Evolutionary conservation across 2,888 invertebrate species (phyloP), one percentile per base, ranked within the genome.

Genomic region (Chamaedrilus cognettii): DNA sequence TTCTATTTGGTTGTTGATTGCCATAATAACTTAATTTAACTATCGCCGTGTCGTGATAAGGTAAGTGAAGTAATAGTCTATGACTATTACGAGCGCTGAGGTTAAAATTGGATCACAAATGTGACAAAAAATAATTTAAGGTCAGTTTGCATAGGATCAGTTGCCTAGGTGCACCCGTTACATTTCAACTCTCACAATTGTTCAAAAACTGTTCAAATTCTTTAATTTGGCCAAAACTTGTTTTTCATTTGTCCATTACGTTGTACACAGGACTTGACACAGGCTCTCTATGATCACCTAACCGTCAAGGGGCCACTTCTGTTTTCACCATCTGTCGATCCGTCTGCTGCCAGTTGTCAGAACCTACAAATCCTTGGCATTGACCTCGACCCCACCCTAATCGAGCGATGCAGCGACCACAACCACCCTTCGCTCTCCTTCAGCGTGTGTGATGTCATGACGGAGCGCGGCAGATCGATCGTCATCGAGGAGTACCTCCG

Each of bases 311-410:
- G 42, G 11, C 42, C 42, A 42, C 11, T 11, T n/a, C n/a, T n/a
- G n/a, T n/a, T n/a, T n/a, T n/a, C n/a, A 42, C 11, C 42, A 42
- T 7, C 7, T 42, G 42, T 19, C 19, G 19, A 42, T 11, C 19
- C 19, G 42, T 11, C 7, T 11, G 42, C 7, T 19, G 19, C 42
- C 11, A 77, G 80, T 59, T 79, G 86, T 60, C 76, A 83, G 33
- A 76, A 83, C 56, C 68, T 85, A 34, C 75, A 78, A 34, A 85
- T 90, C 70, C 80, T 93, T 60, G 93, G 89, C 30, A 84, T 93
- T 23, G 93, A 94, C 80, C 88, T 93, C 65, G 93, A 93, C 82
- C 86, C 88, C 23, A 83, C 79, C 33, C 84, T 93, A 63, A 90
- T 93, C 70, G 77, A 88, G 76, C 86, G 91, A 78, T 91, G 92